Evolutionary conservation across 2,797 vertebrate genomes (phyloP), one percentile per base, ranked within the genome.

Genomic region (Discoglossus pictus): DNA sequence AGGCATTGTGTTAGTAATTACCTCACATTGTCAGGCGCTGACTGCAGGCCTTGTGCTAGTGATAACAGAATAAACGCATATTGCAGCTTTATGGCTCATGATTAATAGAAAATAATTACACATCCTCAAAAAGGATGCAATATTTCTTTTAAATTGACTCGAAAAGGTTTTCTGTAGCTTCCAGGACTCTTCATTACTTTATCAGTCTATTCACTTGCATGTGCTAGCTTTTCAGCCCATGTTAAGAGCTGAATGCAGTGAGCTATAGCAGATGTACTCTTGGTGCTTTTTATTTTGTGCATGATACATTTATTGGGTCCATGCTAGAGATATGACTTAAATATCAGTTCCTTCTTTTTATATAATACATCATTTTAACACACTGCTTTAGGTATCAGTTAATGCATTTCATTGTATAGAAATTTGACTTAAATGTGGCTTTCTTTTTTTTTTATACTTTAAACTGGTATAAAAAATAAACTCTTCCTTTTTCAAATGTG

Each of bases 61-160:
- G 86, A 87, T 90, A 91, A 90, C 86, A 86, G 85, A 88, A 87
- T 86, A 88, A 88, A 82, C 78, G 65, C 84, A 87, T 87, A 86
- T 89, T 88, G 86, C 85, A 83, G 83, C 87, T 88, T 87, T 90
- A 90, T 85, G 89, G 84, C 74, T 75, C 85, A 88, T 90, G 88
- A 90, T 90, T 91, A 90, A 91, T 89, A 91, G 88, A 88, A 89
- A 90, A 89, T 88, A 89, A 89, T 90, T 89, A 89, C 87, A 87
- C 62, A 76, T 88, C 83, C 82, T 89, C 87, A 87, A 89, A 88
- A 90, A 87, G 89, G 86, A 88, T 83, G 87, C 83, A 90, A 89
- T 90, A 88, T 89, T 90, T 90, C 88, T 90, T 88, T 82, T 86
- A 90, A 90, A 90, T 90, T 89, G 87, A 88, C 89, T 88, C 80